Conservation (phyloP, 2,888 invertebrate species). For the Aproaerema taeniolella region DNA sequence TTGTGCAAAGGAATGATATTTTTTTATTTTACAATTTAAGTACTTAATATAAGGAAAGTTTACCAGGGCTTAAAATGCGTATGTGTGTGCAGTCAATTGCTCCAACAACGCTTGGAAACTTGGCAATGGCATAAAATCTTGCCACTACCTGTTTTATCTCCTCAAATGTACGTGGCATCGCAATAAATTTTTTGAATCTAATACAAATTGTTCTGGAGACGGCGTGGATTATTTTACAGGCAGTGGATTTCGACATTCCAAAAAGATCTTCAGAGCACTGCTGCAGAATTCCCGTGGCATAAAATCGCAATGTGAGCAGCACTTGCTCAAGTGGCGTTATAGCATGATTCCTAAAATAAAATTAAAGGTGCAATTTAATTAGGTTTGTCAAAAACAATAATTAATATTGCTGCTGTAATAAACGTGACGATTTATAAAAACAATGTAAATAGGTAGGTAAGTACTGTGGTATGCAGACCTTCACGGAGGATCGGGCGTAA, state of each 20-base stretch:
- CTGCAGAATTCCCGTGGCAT: constrained; percentile 10
- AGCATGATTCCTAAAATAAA: not conserved
- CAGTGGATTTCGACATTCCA: constrained; percentile 5
- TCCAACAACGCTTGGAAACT: constrained; percentile 13
- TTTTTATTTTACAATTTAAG: too few species aligned
- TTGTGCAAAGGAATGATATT: too few species aligned
- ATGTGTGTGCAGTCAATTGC: constrained; percentile 19
- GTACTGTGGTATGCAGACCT: too few species aligned
- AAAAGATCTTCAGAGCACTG: constrained; percentile 4
- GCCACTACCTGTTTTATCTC: not conserved
- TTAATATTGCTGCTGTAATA: too few species aligned
- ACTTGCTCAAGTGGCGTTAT: constrained; percentile 5
- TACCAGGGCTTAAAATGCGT: constrained; percentile 13
- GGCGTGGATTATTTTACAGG: constrained; percentile 7
- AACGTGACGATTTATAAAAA: too few species aligned
- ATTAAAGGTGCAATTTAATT: too few species aligned
- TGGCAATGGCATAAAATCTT: constrained; percentile 13
- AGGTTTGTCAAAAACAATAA: too few species aligned
- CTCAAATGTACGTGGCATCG: not conserved
- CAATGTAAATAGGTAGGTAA: too few species aligned
- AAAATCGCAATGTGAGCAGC: constrained; percentile 8
- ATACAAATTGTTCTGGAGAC: constrained; percentile 7
- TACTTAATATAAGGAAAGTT: too few species aligned
- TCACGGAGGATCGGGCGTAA: too few species aligned
- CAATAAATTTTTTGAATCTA: not conserved